A percentile compares a stretch with the other conserved stretches of the same genome.
Evolutionary conservation across 2,797 vertebrate genomes (phyloP).

Genomic region (Neopelma chrysocephalum): DNA sequence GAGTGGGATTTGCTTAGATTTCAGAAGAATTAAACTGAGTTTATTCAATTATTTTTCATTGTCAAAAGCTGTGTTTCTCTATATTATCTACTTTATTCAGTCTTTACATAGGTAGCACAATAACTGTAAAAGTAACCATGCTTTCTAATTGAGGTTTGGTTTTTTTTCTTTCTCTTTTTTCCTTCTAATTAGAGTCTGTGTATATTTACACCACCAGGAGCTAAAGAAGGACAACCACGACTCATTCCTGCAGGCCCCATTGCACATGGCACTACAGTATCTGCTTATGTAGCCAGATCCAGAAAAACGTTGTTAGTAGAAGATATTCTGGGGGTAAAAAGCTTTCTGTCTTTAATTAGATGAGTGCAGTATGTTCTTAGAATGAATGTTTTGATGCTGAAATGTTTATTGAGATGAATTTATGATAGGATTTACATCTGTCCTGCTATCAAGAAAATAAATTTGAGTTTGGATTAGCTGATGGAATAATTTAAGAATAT

Average conservation of each 20-base stretch:
- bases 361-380: background rate
- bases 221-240: constrained; percentile 88
- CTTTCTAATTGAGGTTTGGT: background rate
- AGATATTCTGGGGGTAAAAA: constrained; percentile 92
- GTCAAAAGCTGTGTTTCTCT: background rate
- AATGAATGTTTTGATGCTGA: background rate
- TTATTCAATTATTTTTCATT: background rate
- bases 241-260: constrained; percentile 92
- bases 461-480: background rate
- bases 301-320: constrained; percentile 93
- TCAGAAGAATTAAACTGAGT: background rate
- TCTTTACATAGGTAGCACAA: background rate
- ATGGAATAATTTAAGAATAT: background rate
- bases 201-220: constrained; percentile 91
- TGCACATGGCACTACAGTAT: constrained; percentile 90
- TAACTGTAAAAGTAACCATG: background rate
- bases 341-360: background rate
- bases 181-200: constrained; percentile 87
- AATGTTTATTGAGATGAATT: background rate
- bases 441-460: background rate
- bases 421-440: background rate
- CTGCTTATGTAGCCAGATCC: constrained; percentile 96
- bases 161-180: background rate
- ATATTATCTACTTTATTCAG: background rate
- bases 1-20: background rate